Base-by-base conservation (phyloP, 2,888 invertebrate species). In the Bedellia somnulentella region DNA sequence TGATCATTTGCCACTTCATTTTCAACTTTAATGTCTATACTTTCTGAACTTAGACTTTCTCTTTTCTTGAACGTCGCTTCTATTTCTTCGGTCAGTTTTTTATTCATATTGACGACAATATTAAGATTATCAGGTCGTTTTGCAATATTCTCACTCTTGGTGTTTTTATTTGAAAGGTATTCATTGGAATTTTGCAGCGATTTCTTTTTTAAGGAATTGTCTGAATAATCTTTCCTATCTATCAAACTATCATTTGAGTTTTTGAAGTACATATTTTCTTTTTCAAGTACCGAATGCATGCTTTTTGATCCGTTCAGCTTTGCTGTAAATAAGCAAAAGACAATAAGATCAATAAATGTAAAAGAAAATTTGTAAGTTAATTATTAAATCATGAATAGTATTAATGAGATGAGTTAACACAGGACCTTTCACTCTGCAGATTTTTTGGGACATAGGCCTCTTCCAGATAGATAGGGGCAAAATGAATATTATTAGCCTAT, bases 61-160 rank as follows among this genome's bases (percentile, higher is more conserved):
- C 59, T 58, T 37, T 45, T 55, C 43, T 60, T 73, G 23, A 73
- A 57, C 3, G 66, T 52, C 27, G 71, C 64, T 52, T 71, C 67
- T 16, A 75, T 71, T 49, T 75, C 75, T 44, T 75, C 75, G 36
- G 64, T 70, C 30, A 78, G 42, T 46, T 73, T 76, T 37, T 76
- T 75, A 43, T 78, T 78, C 53, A 73, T 75, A 36, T 76, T 78
- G 46, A 60, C 55, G 25, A 52, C 38, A 39, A 78, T 71, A 32
- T 62, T 73, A 25, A 78, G 55, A 55, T 75, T 76, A 31, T 77
- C 75, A 8, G 77, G 77, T 45, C 77, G 60, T 42, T 71, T 76
- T 37, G 77, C 54, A 27, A 66, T 41, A 34, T 77, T 18, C 5
- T 6, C 68, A 22, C 75, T 76, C 49, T 70, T 76, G 38, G 71